Percentiles rank a stretch among this genome's conserved stretches.
phyloP scores from a whole-genome alignment of 2,888 invertebrate species.

The Acleris laterana region DNA sequence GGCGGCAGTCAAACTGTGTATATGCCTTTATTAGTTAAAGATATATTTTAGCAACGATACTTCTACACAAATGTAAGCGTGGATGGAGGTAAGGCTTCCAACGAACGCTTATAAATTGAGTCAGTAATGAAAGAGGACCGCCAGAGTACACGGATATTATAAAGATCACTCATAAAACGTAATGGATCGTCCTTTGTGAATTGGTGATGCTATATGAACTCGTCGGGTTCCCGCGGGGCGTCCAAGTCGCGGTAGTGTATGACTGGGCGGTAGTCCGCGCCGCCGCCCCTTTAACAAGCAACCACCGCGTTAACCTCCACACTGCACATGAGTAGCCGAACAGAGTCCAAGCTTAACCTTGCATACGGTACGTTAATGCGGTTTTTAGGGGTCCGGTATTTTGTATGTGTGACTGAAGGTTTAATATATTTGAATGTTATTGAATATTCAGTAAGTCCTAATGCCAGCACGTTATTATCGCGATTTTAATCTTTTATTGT shows the following conservation, averaged over 20 bases:
- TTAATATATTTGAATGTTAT: too few relatives aligned
- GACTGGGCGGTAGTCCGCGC: slow-evolving; percentile 93
- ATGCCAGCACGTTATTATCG: too few relatives aligned
- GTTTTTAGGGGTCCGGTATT: too few relatives aligned
- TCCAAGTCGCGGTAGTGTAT: slow-evolving; percentile 97
- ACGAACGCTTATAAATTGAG: too few relatives aligned
- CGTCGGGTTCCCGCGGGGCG: slow-evolving; percentile 95
- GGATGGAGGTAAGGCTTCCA: too few relatives aligned
- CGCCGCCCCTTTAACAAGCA: slow-evolving; percentile 88
- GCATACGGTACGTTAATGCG: too few relatives aligned
- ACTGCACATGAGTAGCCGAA: not conserved
- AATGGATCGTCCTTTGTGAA: slow-evolving; percentile 50
- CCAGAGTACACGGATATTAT: not conserved
- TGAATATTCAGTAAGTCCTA: too few relatives aligned
- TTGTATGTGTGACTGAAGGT: too few relatives aligned
- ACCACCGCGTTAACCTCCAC: slow-evolving; percentile 47
- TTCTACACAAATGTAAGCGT: too few relatives aligned
- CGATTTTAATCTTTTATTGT: too few relatives aligned
- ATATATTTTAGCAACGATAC: too few relatives aligned
- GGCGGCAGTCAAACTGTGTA: not conserved
- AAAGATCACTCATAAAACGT: not conserved
- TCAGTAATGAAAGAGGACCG: not conserved
- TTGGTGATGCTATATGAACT: slow-evolving; percentile 87
- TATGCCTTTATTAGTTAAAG: too few relatives aligned
- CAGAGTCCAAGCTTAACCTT: slow-evolving; percentile 4